Evolutionary conservation across 2,113 vertebrate genomes (phyloP).

Genomic region (Mus pahari): DNA sequence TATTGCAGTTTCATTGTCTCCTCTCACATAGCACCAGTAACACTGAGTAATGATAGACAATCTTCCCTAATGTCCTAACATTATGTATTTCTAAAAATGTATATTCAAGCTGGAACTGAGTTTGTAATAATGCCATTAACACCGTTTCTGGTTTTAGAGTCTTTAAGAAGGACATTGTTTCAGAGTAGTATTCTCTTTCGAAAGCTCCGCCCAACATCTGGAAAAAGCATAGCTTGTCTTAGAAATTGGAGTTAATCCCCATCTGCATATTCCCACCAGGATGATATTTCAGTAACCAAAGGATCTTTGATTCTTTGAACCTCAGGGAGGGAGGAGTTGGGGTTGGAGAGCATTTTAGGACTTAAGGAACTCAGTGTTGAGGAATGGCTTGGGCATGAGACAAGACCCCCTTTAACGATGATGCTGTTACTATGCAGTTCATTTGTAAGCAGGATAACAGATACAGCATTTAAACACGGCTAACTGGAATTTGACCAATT

Average conservation of each 20-base stretch:
- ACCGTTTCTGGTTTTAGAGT: slow-evolving; percentile 54
- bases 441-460: slow-evolving; percentile 2
- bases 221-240: slow-evolving; percentile 66
- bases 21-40: slow-evolving; percentile 54
- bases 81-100: slow-evolving; percentile 15
- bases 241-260: slow-evolving; percentile 65
- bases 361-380: neutral
- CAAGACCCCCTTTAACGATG: neutral
- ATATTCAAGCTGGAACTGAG: slow-evolving; percentile 35
- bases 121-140: slow-evolving; percentile 1
- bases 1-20: slow-evolving; percentile 57
- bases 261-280: slow-evolving; percentile 37
- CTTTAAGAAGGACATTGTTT: slow-evolving; percentile 48
- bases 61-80: neutral
- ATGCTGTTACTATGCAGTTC: neutral
- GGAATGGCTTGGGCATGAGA: neutral
- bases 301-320: slow-evolving; percentile 69
- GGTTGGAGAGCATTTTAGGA: slow-evolving; percentile 55
- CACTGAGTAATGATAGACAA: slow-evolving; percentile 74
- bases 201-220: slow-evolving; percentile 63
- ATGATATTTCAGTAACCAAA: slow-evolving; percentile 61
- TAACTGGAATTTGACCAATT: neutral
- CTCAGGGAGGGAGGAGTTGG: slow-evolving; percentile 48
- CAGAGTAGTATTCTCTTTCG: slow-evolving; percentile 37
- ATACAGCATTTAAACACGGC: neutral